A percentile compares a stretch with the other conserved stretches of the same genome.
These are phyloP conservation scores for Electrophaes corylata DNA, from an alignment of 2,888 invertebrate species.

Conservation along the genomic window DNA sequence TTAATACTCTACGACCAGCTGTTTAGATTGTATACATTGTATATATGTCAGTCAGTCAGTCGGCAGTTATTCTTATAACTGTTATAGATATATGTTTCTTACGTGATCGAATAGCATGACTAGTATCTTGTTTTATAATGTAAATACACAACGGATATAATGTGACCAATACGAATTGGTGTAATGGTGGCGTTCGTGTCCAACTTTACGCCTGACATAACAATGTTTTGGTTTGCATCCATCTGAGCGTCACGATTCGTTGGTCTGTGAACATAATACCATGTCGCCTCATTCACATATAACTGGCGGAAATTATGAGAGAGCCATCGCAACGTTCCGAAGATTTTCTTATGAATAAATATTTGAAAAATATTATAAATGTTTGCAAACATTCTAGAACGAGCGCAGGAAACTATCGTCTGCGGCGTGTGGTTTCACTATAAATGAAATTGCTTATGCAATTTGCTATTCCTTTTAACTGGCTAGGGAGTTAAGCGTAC, in stretches of 20 bases:
- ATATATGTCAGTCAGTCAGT: too few species aligned
- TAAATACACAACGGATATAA: not conserved
- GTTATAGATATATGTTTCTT: not conserved
- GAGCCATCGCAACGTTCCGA: conserved; percentile 41
- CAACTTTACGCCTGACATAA: conserved; percentile 9
- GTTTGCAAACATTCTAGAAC: conserved; percentile 36
- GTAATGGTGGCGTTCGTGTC: conserved; percentile 4
- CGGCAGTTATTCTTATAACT: too few species aligned
- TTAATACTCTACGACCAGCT: too few species aligned
- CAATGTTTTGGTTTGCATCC: conserved; percentile 18
- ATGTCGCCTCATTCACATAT: conserved; percentile 29
- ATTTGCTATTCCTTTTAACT: conserved; percentile 40
- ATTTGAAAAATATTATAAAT: conserved; percentile 40
- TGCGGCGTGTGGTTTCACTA: conserved; percentile 36
- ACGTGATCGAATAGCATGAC: not conserved
- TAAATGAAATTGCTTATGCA: conserved; percentile 42
- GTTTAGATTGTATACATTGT: too few species aligned
- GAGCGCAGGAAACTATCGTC: conserved; percentile 36
- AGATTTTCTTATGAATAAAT: conserved; percentile 43
- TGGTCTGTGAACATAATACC: conserved; percentile 29
- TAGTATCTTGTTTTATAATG: not conserved
- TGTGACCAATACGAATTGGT: not conserved
- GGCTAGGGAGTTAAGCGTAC: conserved; percentile 23
- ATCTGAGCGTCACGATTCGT: conserved; percentile 21
- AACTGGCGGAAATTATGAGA: conserved; percentile 46